Conservation (phyloP, 2,797 vertebrate species). For the Helicolenus hilgendorfi region DNA sequence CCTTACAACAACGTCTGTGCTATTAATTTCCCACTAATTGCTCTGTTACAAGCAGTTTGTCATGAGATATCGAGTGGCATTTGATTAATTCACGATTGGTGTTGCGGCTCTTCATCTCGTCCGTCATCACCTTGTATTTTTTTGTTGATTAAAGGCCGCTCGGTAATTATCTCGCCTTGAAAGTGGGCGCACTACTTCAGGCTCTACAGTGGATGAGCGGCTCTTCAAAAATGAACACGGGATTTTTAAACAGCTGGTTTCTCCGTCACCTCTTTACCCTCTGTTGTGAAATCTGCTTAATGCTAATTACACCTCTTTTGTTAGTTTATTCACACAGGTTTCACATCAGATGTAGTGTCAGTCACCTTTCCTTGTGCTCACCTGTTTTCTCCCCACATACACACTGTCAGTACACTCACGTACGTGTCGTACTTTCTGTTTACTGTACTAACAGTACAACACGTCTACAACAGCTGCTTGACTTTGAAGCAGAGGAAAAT, state of each 20-base stretch:
- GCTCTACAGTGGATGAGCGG: constrained; percentile 17
- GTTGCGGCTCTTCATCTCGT: not conserved
- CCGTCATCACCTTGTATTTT: not conserved
- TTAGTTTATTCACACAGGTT: not conserved
- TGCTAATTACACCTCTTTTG: not conserved
- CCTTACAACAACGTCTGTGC: not conserved
- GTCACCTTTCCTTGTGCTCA: not conserved
- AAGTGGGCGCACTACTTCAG: constrained; percentile 21
- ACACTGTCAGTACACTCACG: not conserved
- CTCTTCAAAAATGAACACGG: constrained; percentile 42
- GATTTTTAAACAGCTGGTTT: constrained; percentile 12
- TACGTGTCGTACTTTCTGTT: not conserved
- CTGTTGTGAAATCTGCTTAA: not conserved
- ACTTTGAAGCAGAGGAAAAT: constrained; percentile 11
- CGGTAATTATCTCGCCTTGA: constrained; percentile 1
- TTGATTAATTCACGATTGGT: constrained; percentile 21
- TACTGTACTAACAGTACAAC: not conserved
- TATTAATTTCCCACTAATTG: not conserved
- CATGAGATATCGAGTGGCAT: constrained; percentile 30
- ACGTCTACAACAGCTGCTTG: not conserved
- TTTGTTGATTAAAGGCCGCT: constrained; percentile 10
- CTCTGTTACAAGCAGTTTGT: not conserved
- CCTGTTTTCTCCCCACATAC: not conserved
- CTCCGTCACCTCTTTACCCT: not conserved
- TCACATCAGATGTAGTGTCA: not conserved